phyloP scores from a whole-genome alignment of 2,888 invertebrate genomes.

The Tholera decimalis region DNA sequence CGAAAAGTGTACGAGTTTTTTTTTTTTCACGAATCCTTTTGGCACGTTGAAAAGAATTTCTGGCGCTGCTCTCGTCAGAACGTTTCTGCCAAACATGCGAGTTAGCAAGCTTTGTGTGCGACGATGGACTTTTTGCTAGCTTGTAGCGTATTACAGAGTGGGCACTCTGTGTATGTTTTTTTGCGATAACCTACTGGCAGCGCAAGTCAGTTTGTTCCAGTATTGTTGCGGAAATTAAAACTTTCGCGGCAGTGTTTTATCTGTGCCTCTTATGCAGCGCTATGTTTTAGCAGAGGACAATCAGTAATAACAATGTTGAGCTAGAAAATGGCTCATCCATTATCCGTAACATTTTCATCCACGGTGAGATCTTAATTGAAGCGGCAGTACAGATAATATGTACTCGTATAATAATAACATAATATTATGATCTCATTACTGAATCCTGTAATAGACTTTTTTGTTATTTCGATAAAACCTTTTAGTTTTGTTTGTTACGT shows the following conservation, averaged over 20 bases:
- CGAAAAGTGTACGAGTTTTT: slow-evolving; percentile 1
- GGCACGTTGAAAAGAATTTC: slow-evolving; percentile 27
- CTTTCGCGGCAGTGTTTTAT: slow-evolving; percentile 19
- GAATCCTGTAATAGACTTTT: slow-evolving; percentile 14
- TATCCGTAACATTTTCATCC: slow-evolving; percentile 17
- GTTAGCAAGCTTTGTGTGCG: slow-evolving; percentile 49
- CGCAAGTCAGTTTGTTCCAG: slow-evolving; percentile 19
- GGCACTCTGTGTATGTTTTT: slow-evolving; percentile 19
- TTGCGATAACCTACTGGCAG: slow-evolving; percentile 33
- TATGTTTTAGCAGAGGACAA: not conserved
- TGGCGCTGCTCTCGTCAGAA: slow-evolving; percentile 3
- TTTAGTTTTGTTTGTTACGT: slow-evolving; percentile 17
- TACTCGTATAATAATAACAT: slow-evolving; percentile 18
- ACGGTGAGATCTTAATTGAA: slow-evolving; percentile 4
- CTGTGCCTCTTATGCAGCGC: not conserved
- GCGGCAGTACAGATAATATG: not conserved
- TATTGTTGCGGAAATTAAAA: slow-evolving; percentile 41
- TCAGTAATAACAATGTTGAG: slow-evolving; percentile 1
- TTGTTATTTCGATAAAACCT: slow-evolving; percentile 39
- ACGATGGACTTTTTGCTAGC: slow-evolving; percentile 42
- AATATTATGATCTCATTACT: slow-evolving; percentile 37
- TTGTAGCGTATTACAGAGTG: slow-evolving; percentile 29
- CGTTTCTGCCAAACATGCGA: slow-evolving; percentile 23
- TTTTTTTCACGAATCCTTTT: slow-evolving; percentile 26
- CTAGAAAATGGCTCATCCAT: not conserved